Evolutionary conservation across 2,113 vertebrate species (phyloP).

Genomic region (Sander lucioperca): DNA sequence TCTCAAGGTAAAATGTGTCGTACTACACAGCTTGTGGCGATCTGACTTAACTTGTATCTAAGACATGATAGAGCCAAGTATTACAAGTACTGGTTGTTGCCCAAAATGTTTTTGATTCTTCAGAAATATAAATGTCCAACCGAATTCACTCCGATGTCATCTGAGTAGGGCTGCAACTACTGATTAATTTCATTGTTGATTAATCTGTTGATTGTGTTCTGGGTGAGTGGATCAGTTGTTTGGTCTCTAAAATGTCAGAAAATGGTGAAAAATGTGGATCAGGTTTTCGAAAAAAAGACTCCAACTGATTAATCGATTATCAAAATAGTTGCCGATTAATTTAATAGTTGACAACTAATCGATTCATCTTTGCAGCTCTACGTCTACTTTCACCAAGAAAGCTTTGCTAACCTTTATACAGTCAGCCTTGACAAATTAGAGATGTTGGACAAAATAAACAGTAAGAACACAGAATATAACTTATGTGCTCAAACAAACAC

Average conservation of each 20-base stretch:
- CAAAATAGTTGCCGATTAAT: too few relatives aligned
- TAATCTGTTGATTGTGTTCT: too few relatives aligned
- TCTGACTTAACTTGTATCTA: background rate
- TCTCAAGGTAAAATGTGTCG: slow-evolving; percentile 55
- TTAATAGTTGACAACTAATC: too few relatives aligned
- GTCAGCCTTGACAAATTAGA: background rate
- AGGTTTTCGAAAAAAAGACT: too few relatives aligned
- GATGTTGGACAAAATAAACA: background rate
- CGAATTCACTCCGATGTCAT: background rate
- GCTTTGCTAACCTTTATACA: background rate
- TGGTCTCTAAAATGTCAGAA: too few relatives aligned
- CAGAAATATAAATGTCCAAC: background rate
- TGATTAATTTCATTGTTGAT: too few relatives aligned
- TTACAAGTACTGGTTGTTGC: background rate
- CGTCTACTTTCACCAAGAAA: background rate
- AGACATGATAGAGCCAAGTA: background rate
- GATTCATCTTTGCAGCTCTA: too few relatives aligned
- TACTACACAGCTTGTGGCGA: background rate
- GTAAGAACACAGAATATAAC: too few relatives aligned
- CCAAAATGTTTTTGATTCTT: background rate
- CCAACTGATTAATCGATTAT: too few relatives aligned
- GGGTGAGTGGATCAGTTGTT: too few relatives aligned
- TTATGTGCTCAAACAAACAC: background rate
- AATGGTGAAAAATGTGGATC: too few relatives aligned
- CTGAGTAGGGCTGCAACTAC: too few relatives aligned